Percentiles rank a stretch among this genome's conserved stretches.
Evolutionary conservation across 2,888 invertebrate species (phyloP).

Genomic region (Torymus texanus): DNA sequence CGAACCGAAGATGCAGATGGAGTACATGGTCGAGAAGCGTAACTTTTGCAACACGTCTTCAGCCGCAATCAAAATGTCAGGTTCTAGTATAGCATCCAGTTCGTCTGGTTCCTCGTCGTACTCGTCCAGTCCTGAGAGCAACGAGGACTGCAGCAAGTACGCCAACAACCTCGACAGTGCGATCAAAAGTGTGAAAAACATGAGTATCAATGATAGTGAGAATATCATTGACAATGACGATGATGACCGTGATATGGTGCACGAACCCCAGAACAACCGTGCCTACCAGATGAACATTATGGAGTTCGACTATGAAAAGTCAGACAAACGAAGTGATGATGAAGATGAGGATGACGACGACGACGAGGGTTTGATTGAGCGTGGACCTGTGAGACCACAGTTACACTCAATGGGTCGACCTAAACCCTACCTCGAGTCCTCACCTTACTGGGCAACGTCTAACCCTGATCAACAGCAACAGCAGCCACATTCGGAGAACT

Average conservation of each 20-base stretch:
- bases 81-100: constrained; percentile 2
- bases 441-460: background rate
- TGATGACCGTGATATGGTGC: background rate
- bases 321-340: constrained; percentile 24
- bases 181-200: constrained; percentile 18
- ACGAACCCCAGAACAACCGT: background rate
- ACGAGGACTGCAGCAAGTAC: background rate
- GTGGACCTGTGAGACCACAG: constrained; percentile 64
- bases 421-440: constrained; percentile 45
- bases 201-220: constrained; percentile 8
- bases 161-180: background rate
- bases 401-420: constrained; percentile 19
- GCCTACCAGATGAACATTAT: constrained; percentile 16
- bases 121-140: constrained; percentile 36
- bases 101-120: constrained; percentile 25
- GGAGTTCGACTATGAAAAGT: constrained; percentile 1
- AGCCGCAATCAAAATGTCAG: constrained; percentile 4
- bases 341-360: constrained; percentile 49
- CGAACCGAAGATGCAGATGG: constrained; percentile 9
- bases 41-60: background rate
- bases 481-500: constrained; percentile 15
- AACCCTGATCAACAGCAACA: too few species aligned
- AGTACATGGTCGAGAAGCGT: background rate
- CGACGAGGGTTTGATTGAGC: constrained; percentile 60
- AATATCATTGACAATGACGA: background rate